These are phyloP conservation scores for Tetraodon nigroviridis DNA, from an alignment of 2,113 vertebrate genomes.

Conservation along the genomic window DNA sequence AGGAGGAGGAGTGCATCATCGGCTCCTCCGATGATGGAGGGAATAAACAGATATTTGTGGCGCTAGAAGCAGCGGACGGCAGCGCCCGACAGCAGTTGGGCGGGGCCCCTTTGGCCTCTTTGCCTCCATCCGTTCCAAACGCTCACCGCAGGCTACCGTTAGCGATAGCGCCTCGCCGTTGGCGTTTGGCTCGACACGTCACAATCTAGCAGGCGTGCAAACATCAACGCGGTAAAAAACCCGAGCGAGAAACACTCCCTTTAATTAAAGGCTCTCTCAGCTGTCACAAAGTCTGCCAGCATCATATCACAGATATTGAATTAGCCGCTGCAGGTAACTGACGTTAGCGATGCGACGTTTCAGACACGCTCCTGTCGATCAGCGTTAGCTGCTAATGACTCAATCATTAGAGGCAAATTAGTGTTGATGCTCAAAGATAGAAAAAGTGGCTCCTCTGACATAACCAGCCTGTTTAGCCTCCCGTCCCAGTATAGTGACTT, in stretches of 20 bases:
- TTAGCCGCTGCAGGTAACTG: constrained; percentile 37
- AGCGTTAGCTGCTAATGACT: constrained; percentile 36
- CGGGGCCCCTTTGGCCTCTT: constrained; percentile 20
- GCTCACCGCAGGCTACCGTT: no score
- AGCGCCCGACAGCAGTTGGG: constrained; percentile 40
- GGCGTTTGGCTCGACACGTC: no score
- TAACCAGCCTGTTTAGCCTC: no score
- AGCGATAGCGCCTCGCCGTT: no score
- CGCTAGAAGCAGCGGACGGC: constrained; percentile 40
- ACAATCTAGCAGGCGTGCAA: no score
- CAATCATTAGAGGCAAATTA: constrained; percentile 50
- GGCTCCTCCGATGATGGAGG: constrained; percentile 44
- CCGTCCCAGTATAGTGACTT: no score
- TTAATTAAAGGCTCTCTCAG: constrained; percentile 2
- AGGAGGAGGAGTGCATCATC: constrained; percentile 49
- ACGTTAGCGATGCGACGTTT: constrained; percentile 28
- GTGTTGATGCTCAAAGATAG: not conserved
- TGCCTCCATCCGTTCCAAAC: constrained; percentile 27
- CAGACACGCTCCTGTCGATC: constrained; percentile 39
- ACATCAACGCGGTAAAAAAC: no score
- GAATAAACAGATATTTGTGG: constrained; percentile 56
- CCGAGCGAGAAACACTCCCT: not conserved
- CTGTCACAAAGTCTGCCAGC: constrained; percentile 13
- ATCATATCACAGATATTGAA: constrained; percentile 12
- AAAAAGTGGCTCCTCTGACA: no score